Base-by-base conservation (phyloP, 2,797 vertebrate species). In the Pitangus sulphuratus region DNA sequence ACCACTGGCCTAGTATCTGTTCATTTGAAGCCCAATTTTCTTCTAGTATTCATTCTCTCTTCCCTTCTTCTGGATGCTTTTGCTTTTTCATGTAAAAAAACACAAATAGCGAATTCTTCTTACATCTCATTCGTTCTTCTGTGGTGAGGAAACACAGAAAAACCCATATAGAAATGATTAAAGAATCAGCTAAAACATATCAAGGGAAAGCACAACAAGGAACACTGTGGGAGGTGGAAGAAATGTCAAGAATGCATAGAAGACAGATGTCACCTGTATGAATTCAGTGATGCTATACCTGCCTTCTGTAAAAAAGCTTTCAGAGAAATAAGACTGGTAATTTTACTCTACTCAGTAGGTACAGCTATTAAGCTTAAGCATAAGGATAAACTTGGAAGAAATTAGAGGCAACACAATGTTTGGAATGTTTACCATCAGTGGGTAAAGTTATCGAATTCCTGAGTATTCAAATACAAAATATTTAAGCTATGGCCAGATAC, bases 21-120 rank as follows among this genome's bases (percentile, higher is more conserved):
- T 93, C 72, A 87, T 85, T 47, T 89, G 60, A 81, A 91, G 79
- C 71, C 89, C 40, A 22, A 54, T 92, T 93, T 87, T 87, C 69
- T 90, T 90, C 12, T 74, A 15, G 12, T 50, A 91, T 86, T 86
- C 65, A 37, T 89, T 90, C 25, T 72, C 19, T 37, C 13, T 54
- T 89, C 31, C 47, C 11, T 80, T 84, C 35, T 87, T 65, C 53
- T 42, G 24, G 26, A 72, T 42, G 42, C 22, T 81, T 80, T 92
- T 83, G 18, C 33, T 26, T 94, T 64, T 69, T 64, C 61, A 75
- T 19, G 40, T 60, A 50, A 51, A 76, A 54, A 79, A 75, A 42
- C 24, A 26, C 21, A 74, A 79, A 61, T 2, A 51, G 8, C 17
- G 10, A 54, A 18, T 71, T 75, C 40, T 56, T 89, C 40, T 0